Evolutionary conservation across 1,140 invertebrate species (phyloP).

Genomic region (Wiebesia pumilae): DNA sequence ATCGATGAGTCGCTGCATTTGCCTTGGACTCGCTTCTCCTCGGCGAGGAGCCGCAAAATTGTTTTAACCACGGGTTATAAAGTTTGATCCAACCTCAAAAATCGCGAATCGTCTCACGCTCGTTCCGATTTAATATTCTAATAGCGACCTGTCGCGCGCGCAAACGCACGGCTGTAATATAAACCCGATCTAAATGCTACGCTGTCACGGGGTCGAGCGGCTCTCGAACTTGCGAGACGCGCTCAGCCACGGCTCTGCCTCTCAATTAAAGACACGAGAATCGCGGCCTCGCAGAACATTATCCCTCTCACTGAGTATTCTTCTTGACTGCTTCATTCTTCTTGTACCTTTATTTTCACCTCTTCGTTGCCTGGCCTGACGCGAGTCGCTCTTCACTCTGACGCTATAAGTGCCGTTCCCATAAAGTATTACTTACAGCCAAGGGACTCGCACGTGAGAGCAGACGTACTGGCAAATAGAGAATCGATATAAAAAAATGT

Average conservation of each 20-base stretch:
- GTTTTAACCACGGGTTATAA: constrained; percentile 45
- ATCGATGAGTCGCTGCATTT: constrained; percentile 15
- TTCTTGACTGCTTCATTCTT: neutral
- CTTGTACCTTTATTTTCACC: neutral
- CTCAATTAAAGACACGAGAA: constrained; percentile 55
- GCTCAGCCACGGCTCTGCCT: constrained; percentile 1
- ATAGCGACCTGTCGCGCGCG: constrained; percentile 51
- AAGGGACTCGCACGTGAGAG: neutral
- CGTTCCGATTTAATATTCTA: constrained; percentile 53
- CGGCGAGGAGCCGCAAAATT: neutral
- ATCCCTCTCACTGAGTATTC: neutral
- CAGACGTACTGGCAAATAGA: constrained; percentile 3
- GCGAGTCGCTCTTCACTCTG: constrained; percentile 20
- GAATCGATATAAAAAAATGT: constrained; percentile 29
- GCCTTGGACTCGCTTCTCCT: too few relatives aligned
- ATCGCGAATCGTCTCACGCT: constrained; percentile 45
- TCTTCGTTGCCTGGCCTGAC: neutral
- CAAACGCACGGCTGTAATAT: constrained; percentile 23
- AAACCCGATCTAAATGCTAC: constrained; percentile 48
- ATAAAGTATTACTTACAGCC: constrained; percentile 44
- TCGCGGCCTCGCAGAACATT: constrained; percentile 24
- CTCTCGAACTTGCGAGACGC: neutral
- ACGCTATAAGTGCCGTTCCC: constrained; percentile 41
- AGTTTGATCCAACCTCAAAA: constrained; percentile 41
- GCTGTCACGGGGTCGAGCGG: constrained; percentile 49